Conservation (phyloP, 2,797 vertebrate genomes). For the Eidolon dupreanum region DNA sequence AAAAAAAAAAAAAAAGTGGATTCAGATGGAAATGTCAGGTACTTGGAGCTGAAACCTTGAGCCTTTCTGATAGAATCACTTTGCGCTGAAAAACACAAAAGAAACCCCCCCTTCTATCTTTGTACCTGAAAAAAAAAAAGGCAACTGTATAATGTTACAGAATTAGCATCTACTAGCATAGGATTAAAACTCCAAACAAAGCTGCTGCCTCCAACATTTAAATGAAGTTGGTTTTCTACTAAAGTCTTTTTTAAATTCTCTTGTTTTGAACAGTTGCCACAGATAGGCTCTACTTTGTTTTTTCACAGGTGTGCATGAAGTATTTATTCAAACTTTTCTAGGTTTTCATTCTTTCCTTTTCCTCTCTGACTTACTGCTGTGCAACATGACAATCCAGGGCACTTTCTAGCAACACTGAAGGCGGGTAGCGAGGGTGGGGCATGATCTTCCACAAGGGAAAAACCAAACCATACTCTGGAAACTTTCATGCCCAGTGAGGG, state of each 20-base stretch:
- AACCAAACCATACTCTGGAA: neutral
- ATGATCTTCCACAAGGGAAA: neutral
- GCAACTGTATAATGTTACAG: slow-evolving; percentile 91
- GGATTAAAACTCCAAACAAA: slow-evolving; percentile 82
- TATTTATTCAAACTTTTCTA: slow-evolving; percentile 7
- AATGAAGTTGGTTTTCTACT: slow-evolving; percentile 75
- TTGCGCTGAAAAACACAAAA: slow-evolving; percentile 86
- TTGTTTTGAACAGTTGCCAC: slow-evolving; percentile 41
- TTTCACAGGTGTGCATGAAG: slow-evolving; percentile 62
- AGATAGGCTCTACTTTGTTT: slow-evolving; percentile 46
- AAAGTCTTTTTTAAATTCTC: slow-evolving; percentile 48
- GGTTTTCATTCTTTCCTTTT: neutral
- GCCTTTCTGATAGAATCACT: slow-evolving; percentile 85
- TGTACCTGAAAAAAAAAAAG: slow-evolving; percentile 82
- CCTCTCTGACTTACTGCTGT: neutral
- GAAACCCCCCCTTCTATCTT: slow-evolving; percentile 86
- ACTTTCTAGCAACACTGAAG: neutral
- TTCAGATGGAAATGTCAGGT: slow-evolving; percentile 91
- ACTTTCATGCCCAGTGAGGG: neutral
- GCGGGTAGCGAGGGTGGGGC: fast-evolving
- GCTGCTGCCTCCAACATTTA: slow-evolving; percentile 71
- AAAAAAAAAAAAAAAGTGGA: slow-evolving; percentile 84
- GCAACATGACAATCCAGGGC: neutral
- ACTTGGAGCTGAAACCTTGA: slow-evolving; percentile 82
- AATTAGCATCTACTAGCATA: slow-evolving; percentile 92